Conservation (phyloP, 2,113 vertebrate genomes). For the Neomonachus schauinslandi region DNA sequence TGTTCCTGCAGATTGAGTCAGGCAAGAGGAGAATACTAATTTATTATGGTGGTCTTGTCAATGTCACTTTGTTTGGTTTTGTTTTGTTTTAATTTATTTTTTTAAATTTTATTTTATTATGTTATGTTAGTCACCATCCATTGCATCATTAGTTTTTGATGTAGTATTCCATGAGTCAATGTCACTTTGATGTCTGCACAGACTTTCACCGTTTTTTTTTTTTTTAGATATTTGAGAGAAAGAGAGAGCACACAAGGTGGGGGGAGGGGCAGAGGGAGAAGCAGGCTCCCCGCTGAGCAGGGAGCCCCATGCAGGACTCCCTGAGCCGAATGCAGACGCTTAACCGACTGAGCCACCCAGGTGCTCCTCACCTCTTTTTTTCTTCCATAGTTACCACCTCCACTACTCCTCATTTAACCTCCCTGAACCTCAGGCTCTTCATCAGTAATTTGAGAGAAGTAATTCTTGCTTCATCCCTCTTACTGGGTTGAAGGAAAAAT, state of each 20-base stretch:
- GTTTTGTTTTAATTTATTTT: no score
- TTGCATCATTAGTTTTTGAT: no score
- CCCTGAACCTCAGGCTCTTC: background rate
- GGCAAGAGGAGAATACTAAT: background rate
- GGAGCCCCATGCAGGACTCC: accelerated
- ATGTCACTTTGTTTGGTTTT: background rate
- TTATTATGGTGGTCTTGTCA: background rate
- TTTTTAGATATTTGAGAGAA: no score
- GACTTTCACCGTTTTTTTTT: background rate
- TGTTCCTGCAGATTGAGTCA: background rate
- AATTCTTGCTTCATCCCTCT: background rate
- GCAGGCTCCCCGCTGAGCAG: background rate
- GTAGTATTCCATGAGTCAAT: background rate
- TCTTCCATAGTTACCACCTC: background rate
- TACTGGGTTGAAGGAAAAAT: background rate
- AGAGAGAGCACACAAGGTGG: background rate
- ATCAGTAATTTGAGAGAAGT: background rate
- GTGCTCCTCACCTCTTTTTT: background rate
- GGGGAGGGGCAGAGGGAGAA: background rate
- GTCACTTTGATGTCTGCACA: background rate
- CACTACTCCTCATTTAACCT: background rate
- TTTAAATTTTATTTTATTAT: no score
- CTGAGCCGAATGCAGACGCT: background rate
- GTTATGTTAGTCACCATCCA: no score
- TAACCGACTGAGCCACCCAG: background rate